These are phyloP conservation scores for Cirrhinus molitorella DNA, from an alignment of 2,797 vertebrate species.

Conservation along the genomic window DNA sequence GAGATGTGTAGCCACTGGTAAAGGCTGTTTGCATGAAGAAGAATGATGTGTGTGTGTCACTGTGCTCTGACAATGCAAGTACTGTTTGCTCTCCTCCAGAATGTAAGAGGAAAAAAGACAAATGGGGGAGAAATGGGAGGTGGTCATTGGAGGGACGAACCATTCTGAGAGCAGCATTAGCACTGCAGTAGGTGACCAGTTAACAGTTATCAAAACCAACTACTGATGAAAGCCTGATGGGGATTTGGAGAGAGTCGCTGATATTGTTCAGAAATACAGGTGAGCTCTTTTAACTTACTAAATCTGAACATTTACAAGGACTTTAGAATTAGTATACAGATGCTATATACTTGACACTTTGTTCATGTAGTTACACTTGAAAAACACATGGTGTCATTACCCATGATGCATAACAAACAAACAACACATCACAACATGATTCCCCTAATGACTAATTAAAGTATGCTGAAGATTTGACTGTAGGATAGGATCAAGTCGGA, in stretches of 20 bases:
- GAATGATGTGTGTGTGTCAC: conserved; percentile 82
- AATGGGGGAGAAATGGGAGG: conserved; percentile 70
- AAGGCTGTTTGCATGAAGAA: conserved; percentile 85
- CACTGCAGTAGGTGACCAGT: conserved; percentile 61
- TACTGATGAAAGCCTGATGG: neutral
- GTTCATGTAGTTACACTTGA: neutral
- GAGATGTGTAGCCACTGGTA: conserved; percentile 76
- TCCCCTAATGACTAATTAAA: conserved; percentile 30
- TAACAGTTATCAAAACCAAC: conserved; percentile 56
- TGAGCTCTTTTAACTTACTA: conserved; percentile 64
- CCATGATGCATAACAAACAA: conserved; percentile 12
- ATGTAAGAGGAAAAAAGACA: conserved; percentile 64
- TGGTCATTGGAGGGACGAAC: conserved; percentile 68
- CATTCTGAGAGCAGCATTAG: conserved; percentile 68
- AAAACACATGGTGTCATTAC: neutral
- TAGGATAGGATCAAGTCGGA: neutral
- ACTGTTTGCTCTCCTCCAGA: conserved; percentile 87
- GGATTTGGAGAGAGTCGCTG: conserved; percentile 21
- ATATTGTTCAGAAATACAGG: conserved; percentile 69
- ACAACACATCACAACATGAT: conserved; percentile 17
- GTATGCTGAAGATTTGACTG: neutral
- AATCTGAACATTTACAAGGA: conserved; percentile 25
- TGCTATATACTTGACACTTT: neutral
- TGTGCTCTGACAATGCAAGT: conserved; percentile 87
- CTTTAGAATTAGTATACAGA: neutral